These are phyloP conservation scores for Drepana falcataria DNA, from an alignment of 2,888 invertebrate species.

Conservation along the genomic window DNA sequence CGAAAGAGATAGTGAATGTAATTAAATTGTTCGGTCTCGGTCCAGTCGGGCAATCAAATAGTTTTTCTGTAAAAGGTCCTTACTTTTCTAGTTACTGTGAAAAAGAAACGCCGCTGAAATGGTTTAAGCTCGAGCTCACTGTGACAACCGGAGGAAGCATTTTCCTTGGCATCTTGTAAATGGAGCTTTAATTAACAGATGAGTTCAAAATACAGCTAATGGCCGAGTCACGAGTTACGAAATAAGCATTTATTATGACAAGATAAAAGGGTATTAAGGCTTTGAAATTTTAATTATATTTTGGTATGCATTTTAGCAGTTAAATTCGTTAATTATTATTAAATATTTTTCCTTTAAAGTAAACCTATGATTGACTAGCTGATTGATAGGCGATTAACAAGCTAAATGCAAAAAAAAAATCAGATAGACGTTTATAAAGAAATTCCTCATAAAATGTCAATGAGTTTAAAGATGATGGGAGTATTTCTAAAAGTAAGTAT, in stretches of 20 bases:
- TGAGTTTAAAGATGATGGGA: too few species aligned
- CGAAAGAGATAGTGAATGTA: conserved; percentile 53
- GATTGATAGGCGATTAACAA: too few species aligned
- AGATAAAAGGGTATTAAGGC: too few species aligned
- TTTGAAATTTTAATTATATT: conserved; percentile 9
- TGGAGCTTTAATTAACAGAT: not conserved
- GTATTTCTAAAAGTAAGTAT: too few species aligned
- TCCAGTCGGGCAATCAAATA: conserved; percentile 49
- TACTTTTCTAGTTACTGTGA: conserved; percentile 38
- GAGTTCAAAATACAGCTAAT: not conserved
- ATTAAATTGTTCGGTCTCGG: conserved; percentile 63
- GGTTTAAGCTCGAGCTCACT: conserved; percentile 24
- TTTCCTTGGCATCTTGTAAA: conserved; percentile 2
- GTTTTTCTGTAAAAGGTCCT: conserved; percentile 46
- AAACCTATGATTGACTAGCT: too few species aligned
- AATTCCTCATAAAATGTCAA: too few species aligned
- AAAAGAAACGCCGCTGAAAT: conserved; percentile 27
- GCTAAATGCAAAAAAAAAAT: too few species aligned
- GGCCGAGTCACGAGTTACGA: not conserved
- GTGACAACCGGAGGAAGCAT: conserved; percentile 10
- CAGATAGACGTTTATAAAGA: too few species aligned
- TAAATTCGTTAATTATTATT: too few species aligned
- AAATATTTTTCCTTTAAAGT: too few species aligned
- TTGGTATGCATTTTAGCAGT: not conserved
- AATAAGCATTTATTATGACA: too few species aligned